Percentiles rank a stretch among this genome's conserved stretches.
phyloP scores from a whole-genome alignment of 2,113 vertebrate species.

The Acrocephalus arundinaceus region DNA sequence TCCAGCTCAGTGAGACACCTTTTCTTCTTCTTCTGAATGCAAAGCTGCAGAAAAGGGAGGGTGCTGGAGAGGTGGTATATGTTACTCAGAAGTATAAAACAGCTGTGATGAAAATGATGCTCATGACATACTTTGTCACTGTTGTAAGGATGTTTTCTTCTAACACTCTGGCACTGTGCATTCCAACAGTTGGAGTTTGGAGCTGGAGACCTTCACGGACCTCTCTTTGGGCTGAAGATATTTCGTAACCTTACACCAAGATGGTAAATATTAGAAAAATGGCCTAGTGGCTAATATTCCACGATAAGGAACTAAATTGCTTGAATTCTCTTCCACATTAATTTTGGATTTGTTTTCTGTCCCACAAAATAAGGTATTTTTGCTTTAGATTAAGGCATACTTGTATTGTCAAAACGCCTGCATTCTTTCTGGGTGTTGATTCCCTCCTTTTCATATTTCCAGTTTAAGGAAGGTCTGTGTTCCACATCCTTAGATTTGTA shows the following conservation, averaged over 20 bases:
- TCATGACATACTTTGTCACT: not conserved
- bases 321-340: not conserved
- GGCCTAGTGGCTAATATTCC: not conserved
- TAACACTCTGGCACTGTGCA: not conserved
- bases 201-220: slow-evolving; percentile 92
- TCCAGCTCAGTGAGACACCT: not conserved
- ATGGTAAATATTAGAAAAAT: slow-evolving; percentile 78
- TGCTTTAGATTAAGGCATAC: not conserved
- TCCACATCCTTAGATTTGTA: not conserved
- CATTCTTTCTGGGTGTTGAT: not conserved
- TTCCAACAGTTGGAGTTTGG: slow-evolving; percentile 88
- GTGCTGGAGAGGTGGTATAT: not conserved
- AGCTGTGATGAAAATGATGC: not conserved
- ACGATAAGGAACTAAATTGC: not conserved
- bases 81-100: not conserved
- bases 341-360: not conserved
- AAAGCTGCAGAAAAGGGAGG: not conserved
- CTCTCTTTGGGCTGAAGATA: slow-evolving; percentile 90
- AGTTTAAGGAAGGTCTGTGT: not conserved
- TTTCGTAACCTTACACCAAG: slow-evolving; percentile 93
- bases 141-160: not conserved
- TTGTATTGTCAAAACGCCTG: not conserved
- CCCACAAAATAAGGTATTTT: not conserved
- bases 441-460: not conserved
- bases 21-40: not conserved